Conservation (phyloP, 2,113 vertebrate genomes). For the Charina bottae region DNA sequence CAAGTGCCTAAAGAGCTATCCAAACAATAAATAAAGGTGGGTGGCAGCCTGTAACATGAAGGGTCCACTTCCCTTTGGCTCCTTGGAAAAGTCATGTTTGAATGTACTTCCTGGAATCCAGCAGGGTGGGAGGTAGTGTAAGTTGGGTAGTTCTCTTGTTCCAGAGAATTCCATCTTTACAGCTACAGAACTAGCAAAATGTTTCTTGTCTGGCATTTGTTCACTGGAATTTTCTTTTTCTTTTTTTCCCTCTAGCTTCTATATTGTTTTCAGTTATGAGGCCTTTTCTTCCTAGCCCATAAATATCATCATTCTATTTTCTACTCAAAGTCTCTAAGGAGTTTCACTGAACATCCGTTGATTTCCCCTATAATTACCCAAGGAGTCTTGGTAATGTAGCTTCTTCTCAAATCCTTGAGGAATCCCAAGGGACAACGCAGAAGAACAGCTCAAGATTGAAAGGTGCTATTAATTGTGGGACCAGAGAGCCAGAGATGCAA, state of each 20-base stretch:
- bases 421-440: background rate
- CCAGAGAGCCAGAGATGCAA: too few species aligned
- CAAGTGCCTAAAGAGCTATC: too few species aligned
- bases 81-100: too few species aligned
- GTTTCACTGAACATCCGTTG: background rate
- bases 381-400: background rate
- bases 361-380: background rate
- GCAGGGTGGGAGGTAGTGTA: background rate
- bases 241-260: background rate
- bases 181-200: background rate
- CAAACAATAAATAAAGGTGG: too few species aligned
- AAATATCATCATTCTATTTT: background rate
- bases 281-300: background rate
- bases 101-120: background rate
- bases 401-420: background rate
- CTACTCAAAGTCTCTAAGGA: background rate
- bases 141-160: background rate
- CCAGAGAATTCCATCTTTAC: too few species aligned
- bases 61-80: too few species aligned
- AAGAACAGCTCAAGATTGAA: background rate
- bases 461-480: background rate
- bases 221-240: background rate
- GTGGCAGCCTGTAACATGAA: too few species aligned
- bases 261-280: background rate
- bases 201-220: background rate